Base-by-base conservation (phyloP, 2,888 invertebrate species). In the Spodoptera littoralis region DNA sequence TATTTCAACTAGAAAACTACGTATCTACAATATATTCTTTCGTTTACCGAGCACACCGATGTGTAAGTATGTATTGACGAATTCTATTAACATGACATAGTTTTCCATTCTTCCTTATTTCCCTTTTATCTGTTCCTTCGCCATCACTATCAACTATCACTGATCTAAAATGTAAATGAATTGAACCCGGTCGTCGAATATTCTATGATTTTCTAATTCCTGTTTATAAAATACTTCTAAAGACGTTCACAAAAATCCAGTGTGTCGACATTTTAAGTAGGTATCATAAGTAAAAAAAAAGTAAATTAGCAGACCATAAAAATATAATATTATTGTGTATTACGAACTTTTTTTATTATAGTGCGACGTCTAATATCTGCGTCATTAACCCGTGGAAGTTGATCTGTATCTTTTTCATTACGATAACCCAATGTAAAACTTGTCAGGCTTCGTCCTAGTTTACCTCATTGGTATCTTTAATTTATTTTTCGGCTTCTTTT, bases 391-490 rank as follows among this genome's bases (percentile, higher is more conserved):
- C 48, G 48, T 60, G 45, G 8, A 47, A 72, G 53, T 65, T 36
- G 27, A 49, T 55, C 30, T 11, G 22, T 11, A 45, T 51, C 62
- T 53, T 62, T 60, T 47, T 70, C 59, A 68, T 73, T 73, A 70
- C 62, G 53, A 71, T 73, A 68, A 70, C 51, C 58, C 57, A 63
- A 63, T 70, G 60, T 43, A 13, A 60, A 49, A 56, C 47, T 73
- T 73, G 45, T 57, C 65, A 70, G 78, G 81, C 63, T 78, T 83
- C 80, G 53, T 49, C 55, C 71, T 61, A 61, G 56, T 75, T 77
- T 73, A 74, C 70, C 74, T 74, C 66, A 75, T 75, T 74, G 22
- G 60, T 44, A 49, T 55, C 42, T 61, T 53, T 53, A 59, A 62
- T 73, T 62, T 63, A 18, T 44, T 57, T 49, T 47, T 50, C 11